Percentiles rank a stretch among this genome's conserved stretches.
Evolutionary conservation across 1,140 invertebrate genomes (phyloP).

Genomic region (Rhopalosiphum padi): DNA sequence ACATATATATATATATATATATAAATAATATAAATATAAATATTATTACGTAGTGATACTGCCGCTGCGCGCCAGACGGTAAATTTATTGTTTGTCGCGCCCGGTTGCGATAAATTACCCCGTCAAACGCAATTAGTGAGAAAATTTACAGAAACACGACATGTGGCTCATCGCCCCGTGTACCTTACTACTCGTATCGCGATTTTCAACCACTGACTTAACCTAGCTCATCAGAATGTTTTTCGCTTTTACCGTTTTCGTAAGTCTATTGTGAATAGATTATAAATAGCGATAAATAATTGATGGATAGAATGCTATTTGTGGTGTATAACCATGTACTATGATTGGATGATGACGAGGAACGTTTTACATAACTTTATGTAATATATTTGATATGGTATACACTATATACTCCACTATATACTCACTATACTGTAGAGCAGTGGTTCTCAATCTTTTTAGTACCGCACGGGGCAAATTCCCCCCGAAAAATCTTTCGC

Average conservation of each 20-base stretch:
- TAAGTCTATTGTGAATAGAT: neutral
- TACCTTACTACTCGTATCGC: neutral
- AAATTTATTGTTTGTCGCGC: neutral
- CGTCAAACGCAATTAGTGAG: constrained; percentile 30
- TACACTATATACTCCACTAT: no score
- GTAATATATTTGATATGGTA: neutral
- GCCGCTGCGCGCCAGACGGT: neutral
- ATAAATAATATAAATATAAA: neutral
- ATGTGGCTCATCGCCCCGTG: neutral
- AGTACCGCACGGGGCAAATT: no score
- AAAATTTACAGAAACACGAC: constrained; percentile 21
- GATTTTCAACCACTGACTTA: neutral
- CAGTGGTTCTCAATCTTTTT: no score
- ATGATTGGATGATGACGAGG: neutral
- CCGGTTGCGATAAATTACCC: constrained; percentile 32
- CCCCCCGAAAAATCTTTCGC: no score
- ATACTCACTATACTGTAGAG: no score
- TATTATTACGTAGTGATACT: neutral
- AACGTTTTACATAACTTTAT: neutral
- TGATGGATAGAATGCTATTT: neutral
- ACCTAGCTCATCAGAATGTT: neutral
- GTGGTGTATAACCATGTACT: neutral
- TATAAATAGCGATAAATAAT: neutral
- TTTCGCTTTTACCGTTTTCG: neutral
- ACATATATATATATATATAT: neutral